Percentiles rank a stretch among this genome's conserved stretches.
These are phyloP conservation scores for Lonchura striata DNA, from an alignment of 2,113 vertebrate genomes.

Conservation along the genomic window DNA sequence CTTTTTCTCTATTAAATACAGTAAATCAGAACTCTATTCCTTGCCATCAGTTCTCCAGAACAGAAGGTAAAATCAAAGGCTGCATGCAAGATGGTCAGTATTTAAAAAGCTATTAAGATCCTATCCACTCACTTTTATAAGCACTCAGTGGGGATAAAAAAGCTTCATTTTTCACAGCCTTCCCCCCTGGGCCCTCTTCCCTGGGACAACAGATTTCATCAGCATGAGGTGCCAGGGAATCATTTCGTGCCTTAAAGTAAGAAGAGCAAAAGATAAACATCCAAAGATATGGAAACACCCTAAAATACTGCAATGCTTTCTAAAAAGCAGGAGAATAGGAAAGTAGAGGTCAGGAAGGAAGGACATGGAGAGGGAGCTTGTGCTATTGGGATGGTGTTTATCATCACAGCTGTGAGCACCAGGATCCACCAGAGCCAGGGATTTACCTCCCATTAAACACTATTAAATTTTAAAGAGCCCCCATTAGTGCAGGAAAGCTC, in stretches of 20 bases:
- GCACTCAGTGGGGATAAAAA: not conserved
- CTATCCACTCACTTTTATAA: not conserved
- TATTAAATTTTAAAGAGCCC: not conserved
- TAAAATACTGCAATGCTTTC: not conserved
- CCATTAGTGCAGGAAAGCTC: not conserved
- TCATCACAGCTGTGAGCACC: not conserved
- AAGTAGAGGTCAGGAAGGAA: not conserved
- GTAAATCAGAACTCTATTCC: not conserved
- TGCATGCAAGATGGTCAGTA: not conserved
- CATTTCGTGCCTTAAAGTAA: not conserved
- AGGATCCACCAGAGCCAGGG: not conserved
- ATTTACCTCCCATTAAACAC: not conserved
- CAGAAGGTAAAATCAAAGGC: not conserved
- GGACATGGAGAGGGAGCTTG: not conserved
- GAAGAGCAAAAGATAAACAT: not conserved
- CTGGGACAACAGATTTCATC: not conserved
- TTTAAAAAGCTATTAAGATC: not conserved
- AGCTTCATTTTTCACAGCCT: not conserved
- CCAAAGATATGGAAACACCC: not conserved
- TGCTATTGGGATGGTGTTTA: not conserved
- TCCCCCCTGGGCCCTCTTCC: not conserved
- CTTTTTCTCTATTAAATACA: not conserved
- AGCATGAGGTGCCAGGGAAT: not conserved
- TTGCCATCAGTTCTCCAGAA: not conserved
- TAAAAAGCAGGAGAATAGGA: not conserved